A percentile compares a stretch with the other conserved stretches of the same genome.
phyloP scores from a whole-genome alignment of 2,797 vertebrate genomes.

The Anguilla megastoma region DNA sequence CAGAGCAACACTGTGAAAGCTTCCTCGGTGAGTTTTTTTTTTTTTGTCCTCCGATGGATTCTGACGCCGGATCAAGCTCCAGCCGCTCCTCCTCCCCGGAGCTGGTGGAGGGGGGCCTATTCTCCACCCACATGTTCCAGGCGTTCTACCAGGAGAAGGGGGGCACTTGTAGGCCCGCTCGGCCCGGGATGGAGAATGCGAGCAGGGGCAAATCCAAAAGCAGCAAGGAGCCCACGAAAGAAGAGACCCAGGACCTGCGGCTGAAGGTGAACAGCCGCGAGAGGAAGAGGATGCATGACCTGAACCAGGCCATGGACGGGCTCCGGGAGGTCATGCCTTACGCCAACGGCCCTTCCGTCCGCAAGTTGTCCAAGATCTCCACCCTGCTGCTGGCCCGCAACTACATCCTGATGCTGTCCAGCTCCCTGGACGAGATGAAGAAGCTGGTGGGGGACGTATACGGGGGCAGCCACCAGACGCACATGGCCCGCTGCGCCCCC shows the following conservation, averaged over 20 bases:
- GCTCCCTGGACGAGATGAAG: constrained; percentile 83
- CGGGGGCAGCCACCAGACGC: constrained; percentile 65
- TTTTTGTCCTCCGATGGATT: constrained; percentile 69
- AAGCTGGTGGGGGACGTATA: constrained; percentile 79
- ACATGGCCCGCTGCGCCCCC: constrained; percentile 44
- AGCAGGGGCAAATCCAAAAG: constrained; percentile 52
- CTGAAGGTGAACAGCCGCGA: constrained; percentile 83
- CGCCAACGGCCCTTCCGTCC: constrained; percentile 79
- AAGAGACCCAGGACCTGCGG: constrained; percentile 73
- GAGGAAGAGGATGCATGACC: constrained; percentile 82
- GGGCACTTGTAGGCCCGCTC: background rate
- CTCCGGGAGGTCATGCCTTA: constrained; percentile 84
- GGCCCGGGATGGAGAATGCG: background rate
- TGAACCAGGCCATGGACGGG: constrained; percentile 83
- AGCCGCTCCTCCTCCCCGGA: constrained; percentile 80
- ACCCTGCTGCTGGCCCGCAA: constrained; percentile 79
- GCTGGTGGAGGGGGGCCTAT: constrained; percentile 68
- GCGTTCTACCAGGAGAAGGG: constrained; percentile 62
- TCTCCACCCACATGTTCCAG: constrained; percentile 75
- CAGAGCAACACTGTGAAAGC: background rate
- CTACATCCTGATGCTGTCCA: constrained; percentile 83
- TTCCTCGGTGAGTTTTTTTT: constrained; percentile 10
- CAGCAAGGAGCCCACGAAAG: constrained; percentile 58
- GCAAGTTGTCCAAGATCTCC: constrained; percentile 83
- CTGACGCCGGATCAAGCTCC: constrained; percentile 72